Evolutionary conservation across 2,113 vertebrate genomes (phyloP).

Genomic region (Neodon shergylaensis): DNA sequence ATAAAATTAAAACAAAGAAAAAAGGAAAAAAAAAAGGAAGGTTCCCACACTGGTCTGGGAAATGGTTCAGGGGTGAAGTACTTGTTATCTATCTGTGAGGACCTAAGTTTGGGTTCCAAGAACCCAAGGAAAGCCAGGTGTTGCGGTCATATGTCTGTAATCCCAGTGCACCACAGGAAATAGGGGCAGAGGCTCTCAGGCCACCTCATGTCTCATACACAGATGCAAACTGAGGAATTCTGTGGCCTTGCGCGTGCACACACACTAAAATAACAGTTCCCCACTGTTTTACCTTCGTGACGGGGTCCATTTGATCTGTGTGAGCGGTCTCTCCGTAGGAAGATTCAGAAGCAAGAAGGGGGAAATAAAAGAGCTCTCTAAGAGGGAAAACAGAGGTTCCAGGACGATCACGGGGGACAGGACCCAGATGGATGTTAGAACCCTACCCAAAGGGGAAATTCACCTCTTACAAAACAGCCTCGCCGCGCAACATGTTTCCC

Average conservation of each 20-base stretch:
- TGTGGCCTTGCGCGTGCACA: background rate
- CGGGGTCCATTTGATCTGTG: background rate
- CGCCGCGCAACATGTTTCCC: no score
- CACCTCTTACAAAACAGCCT: background rate
- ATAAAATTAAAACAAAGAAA: background rate
- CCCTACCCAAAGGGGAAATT: background rate
- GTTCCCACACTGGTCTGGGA: no score
- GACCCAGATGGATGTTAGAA: background rate
- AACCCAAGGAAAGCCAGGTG: background rate
- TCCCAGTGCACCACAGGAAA: background rate
- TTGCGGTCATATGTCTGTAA: background rate
- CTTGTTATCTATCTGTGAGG: no score
- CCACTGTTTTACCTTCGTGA: background rate
- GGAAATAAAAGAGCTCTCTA: background rate
- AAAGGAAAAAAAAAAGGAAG: background rate
- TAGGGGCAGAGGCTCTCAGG: background rate
- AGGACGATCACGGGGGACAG: background rate
- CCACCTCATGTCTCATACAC: background rate
- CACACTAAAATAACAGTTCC: background rate
- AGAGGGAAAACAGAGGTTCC: background rate
- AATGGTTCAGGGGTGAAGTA: no score
- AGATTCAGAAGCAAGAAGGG: conserved; percentile 12
- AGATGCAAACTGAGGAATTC: background rate
- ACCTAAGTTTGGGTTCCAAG: background rate
- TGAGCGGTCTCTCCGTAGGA: background rate